Evolutionary conservation across 2,888 invertebrate genomes (phyloP).

Genomic region (Morinoia aosen): DNA sequence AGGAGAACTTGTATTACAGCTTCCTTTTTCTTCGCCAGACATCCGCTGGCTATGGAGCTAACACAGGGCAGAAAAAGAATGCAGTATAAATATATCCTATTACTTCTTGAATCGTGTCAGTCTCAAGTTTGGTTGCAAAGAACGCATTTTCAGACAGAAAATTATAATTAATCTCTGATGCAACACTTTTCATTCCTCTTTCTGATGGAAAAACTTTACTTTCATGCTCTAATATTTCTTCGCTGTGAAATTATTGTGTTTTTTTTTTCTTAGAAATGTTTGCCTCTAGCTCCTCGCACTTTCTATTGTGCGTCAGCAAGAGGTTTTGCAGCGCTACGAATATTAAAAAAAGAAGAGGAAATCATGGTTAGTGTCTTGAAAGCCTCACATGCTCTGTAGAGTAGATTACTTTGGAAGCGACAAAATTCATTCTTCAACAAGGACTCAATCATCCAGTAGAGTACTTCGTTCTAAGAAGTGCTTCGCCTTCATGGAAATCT

Average conservation of each 20-base stretch:
- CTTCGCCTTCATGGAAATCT: not conserved
- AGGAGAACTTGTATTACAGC: no score
- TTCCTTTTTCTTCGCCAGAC: no score
- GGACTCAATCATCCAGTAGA: not conserved
- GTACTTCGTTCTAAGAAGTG: not conserved
- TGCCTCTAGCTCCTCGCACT: not conserved
- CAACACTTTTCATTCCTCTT: not conserved
- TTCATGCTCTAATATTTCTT: not conserved
- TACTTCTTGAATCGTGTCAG: not conserved
- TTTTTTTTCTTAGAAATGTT: not conserved
- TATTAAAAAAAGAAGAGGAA: not conserved
- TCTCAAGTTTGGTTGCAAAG: not conserved
- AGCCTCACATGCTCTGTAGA: not conserved
- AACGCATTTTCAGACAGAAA: not conserved
- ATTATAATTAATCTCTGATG: not conserved
- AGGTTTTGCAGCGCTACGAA: not conserved
- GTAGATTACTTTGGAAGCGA: not conserved
- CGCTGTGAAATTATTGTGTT: not conserved
- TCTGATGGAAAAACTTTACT: not conserved
- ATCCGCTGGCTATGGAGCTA: no score
- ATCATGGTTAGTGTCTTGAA: not conserved
- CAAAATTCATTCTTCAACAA: not conserved
- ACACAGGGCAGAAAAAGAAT: no score
- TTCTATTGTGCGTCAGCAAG: not conserved
- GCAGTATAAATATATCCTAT: no score